phyloP scores from a whole-genome alignment of 2,797 vertebrate species.

The Lacerta bilineata region DNA sequence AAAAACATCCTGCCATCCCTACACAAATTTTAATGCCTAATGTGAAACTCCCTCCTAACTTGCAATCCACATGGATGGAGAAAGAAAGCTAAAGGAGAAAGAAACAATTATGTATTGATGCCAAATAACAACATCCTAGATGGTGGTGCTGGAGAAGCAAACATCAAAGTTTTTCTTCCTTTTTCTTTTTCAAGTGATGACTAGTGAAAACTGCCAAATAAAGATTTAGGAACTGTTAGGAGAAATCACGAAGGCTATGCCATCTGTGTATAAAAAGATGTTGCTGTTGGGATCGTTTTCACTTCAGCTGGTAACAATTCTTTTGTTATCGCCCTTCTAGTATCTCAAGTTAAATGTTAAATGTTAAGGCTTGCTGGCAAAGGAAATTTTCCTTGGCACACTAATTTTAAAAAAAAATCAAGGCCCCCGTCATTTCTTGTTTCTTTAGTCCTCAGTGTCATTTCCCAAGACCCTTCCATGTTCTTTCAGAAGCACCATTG shows the following conservation, averaged over 20 bases:
- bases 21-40: background rate
- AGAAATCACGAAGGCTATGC: background rate
- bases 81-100: background rate
- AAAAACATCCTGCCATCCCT: background rate
- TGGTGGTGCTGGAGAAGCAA: background rate
- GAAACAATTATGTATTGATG: background rate
- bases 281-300: background rate
- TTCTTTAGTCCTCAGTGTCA: background rate
- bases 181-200: too few relatives aligned
- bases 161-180: background rate
- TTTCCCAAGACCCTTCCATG: constrained; percentile 10
- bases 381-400: background rate
- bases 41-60: background rate
- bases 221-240: background rate
- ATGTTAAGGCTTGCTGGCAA: background rate
- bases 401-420: background rate
- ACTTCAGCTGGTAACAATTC: background rate
- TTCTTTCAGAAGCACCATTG: constrained; percentile 2
- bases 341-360: background rate
- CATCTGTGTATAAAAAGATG: background rate
- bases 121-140: background rate
- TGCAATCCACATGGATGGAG: background rate
- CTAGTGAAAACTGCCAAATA: background rate
- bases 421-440: background rate
- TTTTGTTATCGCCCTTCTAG: background rate